Percentiles rank a stretch among this genome's conserved stretches.
Evolutionary conservation across 23 tunicate genomes (phyloP).

Genomic region (Trididemnum clinides): DNA sequence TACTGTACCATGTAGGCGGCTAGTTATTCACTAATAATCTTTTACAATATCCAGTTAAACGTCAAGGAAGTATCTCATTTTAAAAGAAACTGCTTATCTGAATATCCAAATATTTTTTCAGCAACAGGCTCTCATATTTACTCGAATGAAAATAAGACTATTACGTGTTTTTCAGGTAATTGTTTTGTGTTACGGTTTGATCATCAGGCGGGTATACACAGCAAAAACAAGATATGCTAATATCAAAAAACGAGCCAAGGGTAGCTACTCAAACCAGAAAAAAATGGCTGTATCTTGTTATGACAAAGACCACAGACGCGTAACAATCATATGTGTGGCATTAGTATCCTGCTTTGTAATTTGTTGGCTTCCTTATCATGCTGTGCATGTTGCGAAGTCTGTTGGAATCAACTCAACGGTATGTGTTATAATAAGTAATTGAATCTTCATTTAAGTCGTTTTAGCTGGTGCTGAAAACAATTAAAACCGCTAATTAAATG

Average conservation of each 20-base stretch:
- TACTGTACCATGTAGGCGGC: no score
- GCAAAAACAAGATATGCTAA: not conserved
- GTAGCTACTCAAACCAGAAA: not conserved
- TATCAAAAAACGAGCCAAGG: not conserved
- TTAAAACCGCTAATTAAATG: no score
- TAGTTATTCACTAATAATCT: no score
- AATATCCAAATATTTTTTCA: no score
- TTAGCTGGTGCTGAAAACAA: no score
- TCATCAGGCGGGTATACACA: not conserved
- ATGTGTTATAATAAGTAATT: not conserved
- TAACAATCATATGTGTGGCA: constrained; percentile 80
- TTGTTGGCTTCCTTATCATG: constrained; percentile 79
- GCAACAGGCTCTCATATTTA: no score
- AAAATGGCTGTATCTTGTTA: constrained; percentile 30
- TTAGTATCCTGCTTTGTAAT: constrained; percentile 57
- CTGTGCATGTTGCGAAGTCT: constrained; percentile 68
- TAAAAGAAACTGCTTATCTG: no score
- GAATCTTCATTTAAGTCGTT: no score
- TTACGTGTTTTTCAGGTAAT: constrained; percentile 31
- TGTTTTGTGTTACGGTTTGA: constrained; percentile 41
- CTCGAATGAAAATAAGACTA: no score
- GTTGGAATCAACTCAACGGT: constrained; percentile 49
- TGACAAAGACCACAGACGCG: constrained; percentile 52
- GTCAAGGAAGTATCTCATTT: no score
- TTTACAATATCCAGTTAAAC: no score